Evolutionary conservation across 2,888 invertebrate species (phyloP), one percentile per base, ranked within the genome.

Genomic region (Nebria salina): DNA sequence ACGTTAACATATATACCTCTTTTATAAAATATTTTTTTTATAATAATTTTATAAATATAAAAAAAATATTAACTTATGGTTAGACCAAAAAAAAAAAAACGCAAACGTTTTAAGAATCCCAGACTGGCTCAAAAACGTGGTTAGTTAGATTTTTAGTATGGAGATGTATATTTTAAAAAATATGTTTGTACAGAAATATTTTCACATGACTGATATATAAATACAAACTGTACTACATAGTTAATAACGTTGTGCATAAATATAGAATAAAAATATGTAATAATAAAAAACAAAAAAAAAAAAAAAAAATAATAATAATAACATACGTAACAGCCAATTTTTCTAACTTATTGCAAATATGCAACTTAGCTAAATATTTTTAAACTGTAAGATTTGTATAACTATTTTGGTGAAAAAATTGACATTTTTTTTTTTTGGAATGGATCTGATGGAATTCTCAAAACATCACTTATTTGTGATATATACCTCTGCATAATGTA

Each of bases 151-250:
- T 42, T 73, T 73, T 65, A 65, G 65, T 65, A 66, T 5, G 73
- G 78, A 80, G 72, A 80, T 80, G 70, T 80, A 80, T 80, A 80
- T 80, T 80, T 80, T 80, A 75, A 75, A 80, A 80, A 80, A 80
- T 80, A 80, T 80, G 80, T 80, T 80, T 80, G 80, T 80, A 80
- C 80, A 80, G 80, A 80, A 80, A 80, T 80, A 80, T 80, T 80
- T 79, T 80, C 80, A 65, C 80, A 80, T 75, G 80, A 80, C 80
- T 80, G 80, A 80, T 75, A 54, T 54, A 54, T 54, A 75, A 80
- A 64, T 80, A 74, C 74, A 80, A 80, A 80, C 75, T 80, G 80
- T 80, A 75, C 80, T 75, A 65, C 80, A 79, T 79, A 75, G 75
- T 54, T 78, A n/a, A 66, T 75, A 43, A 64, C 75, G 65, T 81